Conservation (phyloP, 2,888 invertebrate species). For the Caenorhabditis virilis region DNA sequence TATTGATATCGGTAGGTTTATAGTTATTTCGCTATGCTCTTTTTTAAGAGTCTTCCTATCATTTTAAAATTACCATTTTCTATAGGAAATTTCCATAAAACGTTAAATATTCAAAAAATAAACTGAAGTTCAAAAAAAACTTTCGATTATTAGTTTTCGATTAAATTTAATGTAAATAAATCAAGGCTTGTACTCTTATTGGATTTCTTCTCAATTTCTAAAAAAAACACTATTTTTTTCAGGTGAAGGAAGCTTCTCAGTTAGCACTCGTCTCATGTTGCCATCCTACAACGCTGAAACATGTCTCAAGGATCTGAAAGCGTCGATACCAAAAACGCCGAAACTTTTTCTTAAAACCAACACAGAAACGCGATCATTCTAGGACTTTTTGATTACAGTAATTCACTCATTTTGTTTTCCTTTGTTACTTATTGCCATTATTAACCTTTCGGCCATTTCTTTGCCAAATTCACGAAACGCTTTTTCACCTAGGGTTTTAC, state of each 20-base stretch:
- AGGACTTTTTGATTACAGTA: neutral
- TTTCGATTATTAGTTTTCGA: too few relatives aligned
- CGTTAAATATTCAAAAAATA: too few relatives aligned
- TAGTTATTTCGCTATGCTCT: constrained; percentile 1
- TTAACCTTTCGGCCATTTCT: too few relatives aligned
- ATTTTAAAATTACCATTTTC: too few relatives aligned
- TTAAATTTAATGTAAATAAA: too few relatives aligned
- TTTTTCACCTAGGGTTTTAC: neutral
- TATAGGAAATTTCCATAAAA: too few relatives aligned
- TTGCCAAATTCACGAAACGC: too few relatives aligned
- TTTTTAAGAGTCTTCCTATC: neutral
- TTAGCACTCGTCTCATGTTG: constrained; percentile 47
- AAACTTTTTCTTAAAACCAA: constrained; percentile 41
- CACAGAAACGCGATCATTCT: too few relatives aligned
- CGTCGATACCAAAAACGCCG: constrained; percentile 49
- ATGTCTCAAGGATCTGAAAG: constrained; percentile 50
- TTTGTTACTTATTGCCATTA: too few relatives aligned
- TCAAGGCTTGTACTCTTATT: too few relatives aligned
- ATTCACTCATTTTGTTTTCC: neutral
- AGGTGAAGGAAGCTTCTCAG: constrained; percentile 49
- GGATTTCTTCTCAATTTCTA: too few relatives aligned
- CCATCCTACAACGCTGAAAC: constrained; percentile 39
- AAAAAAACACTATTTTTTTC: constrained; percentile 17
- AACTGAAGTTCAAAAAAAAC: too few relatives aligned
- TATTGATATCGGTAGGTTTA: constrained; percentile 57